These are phyloP conservation scores for Dinothrombium tinctorium DNA, from an alignment of 1,140 invertebrate species.

Conservation along the genomic window DNA sequence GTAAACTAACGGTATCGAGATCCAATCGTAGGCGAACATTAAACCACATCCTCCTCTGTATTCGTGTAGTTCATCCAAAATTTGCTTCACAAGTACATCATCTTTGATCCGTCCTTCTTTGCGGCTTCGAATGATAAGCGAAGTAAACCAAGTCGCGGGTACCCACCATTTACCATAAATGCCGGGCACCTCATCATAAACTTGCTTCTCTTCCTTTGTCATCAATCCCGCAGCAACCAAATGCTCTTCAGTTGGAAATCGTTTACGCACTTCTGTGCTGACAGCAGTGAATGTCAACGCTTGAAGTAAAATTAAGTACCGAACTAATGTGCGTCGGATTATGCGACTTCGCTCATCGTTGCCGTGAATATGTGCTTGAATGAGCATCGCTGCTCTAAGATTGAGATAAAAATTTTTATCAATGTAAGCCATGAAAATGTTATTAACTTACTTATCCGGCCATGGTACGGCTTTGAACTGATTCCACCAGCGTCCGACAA, in stretches of 20 bases:
- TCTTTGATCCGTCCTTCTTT: constrained; percentile 75
- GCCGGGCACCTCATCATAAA: constrained; percentile 61
- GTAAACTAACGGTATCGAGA: constrained; percentile 27
- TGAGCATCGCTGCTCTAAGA: constrained; percentile 13
- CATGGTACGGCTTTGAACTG: constrained; percentile 36
- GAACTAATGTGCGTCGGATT: constrained; percentile 60
- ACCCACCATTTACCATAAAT: constrained; percentile 85
- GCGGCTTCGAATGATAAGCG: constrained; percentile 54
- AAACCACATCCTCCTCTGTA: constrained; percentile 24
- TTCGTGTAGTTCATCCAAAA: constrained; percentile 18
- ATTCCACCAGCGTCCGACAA: constrained; percentile 78
- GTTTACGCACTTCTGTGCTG: constrained; percentile 64
- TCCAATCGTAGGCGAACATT: constrained; percentile 23
- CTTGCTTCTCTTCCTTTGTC: constrained; percentile 67
- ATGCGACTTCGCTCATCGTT: constrained; percentile 60
- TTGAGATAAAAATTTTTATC: constrained; percentile 14
- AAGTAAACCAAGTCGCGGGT: constrained; percentile 70
- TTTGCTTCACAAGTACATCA: constrained; percentile 32
- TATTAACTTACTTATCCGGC: constrained; percentile 29
- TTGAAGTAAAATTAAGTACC: constrained; percentile 53
- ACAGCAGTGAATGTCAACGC: constrained; percentile 58
- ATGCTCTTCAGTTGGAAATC: constrained; percentile 67
- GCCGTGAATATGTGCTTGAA: constrained; percentile 32
- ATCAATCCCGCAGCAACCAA: constrained; percentile 67
- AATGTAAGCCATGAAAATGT: not conserved